phyloP scores from a whole-genome alignment of 2,113 vertebrate genomes.

The Argyrosomus japonicus region DNA sequence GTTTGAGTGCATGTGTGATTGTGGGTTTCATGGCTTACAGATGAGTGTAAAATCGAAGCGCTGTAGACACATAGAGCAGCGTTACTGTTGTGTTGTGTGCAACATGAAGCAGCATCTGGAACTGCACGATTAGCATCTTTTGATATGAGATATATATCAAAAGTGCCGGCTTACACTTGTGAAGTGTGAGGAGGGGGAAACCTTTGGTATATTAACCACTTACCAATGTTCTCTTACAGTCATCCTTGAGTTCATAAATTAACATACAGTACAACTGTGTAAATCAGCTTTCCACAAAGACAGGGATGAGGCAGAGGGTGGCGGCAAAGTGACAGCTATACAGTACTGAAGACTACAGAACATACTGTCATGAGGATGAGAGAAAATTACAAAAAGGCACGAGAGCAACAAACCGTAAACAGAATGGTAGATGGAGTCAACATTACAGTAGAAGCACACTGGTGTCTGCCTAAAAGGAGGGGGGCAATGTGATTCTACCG shows the following conservation, averaged over 20 bases:
- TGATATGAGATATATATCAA: conserved; percentile 64
- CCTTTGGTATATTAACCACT: conserved; percentile 55
- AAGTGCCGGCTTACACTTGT: conserved; percentile 52
- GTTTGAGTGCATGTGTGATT: conserved; percentile 4
- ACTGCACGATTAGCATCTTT: conserved; percentile 48
- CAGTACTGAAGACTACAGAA: conserved; percentile 34
- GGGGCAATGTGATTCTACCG: conserved; percentile 76
- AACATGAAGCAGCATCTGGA: conserved; percentile 47
- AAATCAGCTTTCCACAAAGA: conserved; percentile 44
- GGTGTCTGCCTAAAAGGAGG: conserved; percentile 36
- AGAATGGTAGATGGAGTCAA: conserved; percentile 65
- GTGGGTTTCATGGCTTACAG: conserved; percentile 21
- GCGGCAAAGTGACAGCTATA: conserved; percentile 50
- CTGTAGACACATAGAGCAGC: conserved; percentile 30
- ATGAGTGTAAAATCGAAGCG: conserved; percentile 19
- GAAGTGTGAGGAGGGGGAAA: conserved; percentile 1
- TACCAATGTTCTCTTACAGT: conserved; percentile 56
- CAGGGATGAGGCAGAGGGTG: conserved; percentile 33
- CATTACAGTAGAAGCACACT: conserved; percentile 78
- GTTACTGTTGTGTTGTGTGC: conserved; percentile 40
- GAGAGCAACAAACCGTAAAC: conserved; percentile 30
- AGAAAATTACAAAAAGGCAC: conserved; percentile 21
- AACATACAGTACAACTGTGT: conserved; percentile 29
- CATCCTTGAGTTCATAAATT: conserved; percentile 33
- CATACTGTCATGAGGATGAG: conserved; percentile 37